A percentile compares a stretch with the other conserved stretches of the same genome.
These are phyloP conservation scores for Stichodactyla helianthus DNA, from an alignment of 64 coral and sea anemone species.

Conservation along the genomic window DNA sequence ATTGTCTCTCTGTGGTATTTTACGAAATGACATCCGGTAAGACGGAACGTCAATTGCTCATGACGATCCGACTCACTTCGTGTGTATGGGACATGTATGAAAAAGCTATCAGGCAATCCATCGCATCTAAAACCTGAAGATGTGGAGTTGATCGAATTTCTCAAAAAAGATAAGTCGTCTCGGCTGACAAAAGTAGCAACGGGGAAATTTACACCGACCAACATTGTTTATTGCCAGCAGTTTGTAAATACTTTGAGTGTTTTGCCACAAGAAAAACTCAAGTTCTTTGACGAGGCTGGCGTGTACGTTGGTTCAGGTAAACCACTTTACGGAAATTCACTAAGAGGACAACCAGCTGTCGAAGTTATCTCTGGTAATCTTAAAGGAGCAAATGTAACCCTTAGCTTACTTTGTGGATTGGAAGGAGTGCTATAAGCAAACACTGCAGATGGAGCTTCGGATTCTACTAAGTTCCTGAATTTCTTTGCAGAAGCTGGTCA, in stretches of 20 bases:
- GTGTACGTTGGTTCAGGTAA: neutral
- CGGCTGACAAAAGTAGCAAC: constrained; percentile 21
- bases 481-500: constrained; percentile 14
- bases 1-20: no score
- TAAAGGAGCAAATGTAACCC: constrained; percentile 19
- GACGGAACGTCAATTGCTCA: no score
- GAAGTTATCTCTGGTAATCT: neutral
- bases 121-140: constrained; percentile 18
- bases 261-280: neutral
- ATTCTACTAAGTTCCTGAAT: neutral
- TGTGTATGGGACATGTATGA: neutral
- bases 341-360: neutral
- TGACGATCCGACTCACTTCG: no score
- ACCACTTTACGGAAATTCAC: neutral
- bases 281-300: constrained; percentile 29
- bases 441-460: constrained; percentile 16
- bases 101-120: constrained; percentile 22
- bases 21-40: no score
- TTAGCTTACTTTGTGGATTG: constrained; percentile 8
- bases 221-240: neutral
- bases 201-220: neutral
- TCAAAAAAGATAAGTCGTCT: constrained; percentile 27
- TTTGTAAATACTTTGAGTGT: neutral
- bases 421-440: constrained; percentile 25
- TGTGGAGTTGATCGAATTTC: constrained; percentile 18